These are phyloP conservation scores for Protonemura montana DNA, from an alignment of 2,888 invertebrate genomes.

Conservation along the genomic window DNA sequence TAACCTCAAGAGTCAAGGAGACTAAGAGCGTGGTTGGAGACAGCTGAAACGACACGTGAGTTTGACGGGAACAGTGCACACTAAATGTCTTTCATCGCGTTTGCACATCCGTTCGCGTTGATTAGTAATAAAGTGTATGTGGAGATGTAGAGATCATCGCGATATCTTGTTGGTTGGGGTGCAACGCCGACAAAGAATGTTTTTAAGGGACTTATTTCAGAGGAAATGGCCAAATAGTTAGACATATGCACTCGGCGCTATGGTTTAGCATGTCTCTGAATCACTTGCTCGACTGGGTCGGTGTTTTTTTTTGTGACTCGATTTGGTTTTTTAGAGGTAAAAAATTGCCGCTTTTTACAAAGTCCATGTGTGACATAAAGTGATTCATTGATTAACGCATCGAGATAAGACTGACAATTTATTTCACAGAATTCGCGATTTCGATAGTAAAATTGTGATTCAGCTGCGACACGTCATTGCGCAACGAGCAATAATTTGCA, in stretches of 20 bases:
- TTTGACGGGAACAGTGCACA: not conserved
- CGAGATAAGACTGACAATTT: constrained; percentile 13
- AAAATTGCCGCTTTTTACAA: not conserved
- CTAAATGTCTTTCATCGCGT: constrained; percentile 25
- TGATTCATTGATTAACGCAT: constrained; percentile 1
- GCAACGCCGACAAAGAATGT: constrained; percentile 32
- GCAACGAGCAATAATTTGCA: constrained; percentile 1
- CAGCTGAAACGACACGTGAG: not conserved
- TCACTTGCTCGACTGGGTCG: not conserved
- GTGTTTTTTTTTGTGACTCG: not conserved
- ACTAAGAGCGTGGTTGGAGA: not conserved
- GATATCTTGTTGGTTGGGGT: constrained; percentile 13
- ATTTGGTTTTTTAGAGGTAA: not conserved
- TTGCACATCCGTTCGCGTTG: constrained; percentile 37
- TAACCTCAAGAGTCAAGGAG: constrained; percentile 25
- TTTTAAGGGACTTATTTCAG: not conserved
- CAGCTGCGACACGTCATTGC: constrained; percentile 24
- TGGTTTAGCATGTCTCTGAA: not conserved
- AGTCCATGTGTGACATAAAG: not conserved
- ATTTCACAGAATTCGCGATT: not conserved
- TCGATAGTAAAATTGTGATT: constrained; percentile 10
- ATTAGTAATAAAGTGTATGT: constrained; percentile 23
- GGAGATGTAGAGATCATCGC: not conserved
- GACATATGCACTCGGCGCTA: not conserved
- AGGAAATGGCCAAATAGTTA: not conserved